phyloP scores from a whole-genome alignment of 2,797 vertebrate genomes.

The Echeneis naucrates region DNA sequence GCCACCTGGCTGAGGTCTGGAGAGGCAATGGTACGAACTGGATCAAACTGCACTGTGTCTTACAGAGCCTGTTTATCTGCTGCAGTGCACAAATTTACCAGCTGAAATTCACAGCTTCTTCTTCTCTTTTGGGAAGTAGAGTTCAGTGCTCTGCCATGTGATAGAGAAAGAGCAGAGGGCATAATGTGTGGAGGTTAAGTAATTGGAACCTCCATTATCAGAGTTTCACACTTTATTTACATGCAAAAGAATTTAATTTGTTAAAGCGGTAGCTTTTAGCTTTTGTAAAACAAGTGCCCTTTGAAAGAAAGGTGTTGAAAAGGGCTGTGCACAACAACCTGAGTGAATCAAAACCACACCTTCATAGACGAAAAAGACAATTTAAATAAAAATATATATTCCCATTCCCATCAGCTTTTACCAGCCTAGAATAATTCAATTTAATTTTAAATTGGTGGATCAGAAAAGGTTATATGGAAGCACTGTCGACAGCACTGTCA shows the following conservation, averaged over 20 bases:
- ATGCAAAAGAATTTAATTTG: conserved; percentile 23
- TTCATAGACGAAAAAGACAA: background rate
- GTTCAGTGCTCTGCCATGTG: background rate
- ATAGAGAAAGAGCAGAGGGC: background rate
- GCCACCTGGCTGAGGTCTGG: conserved; percentile 98
- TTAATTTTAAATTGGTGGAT: conserved; percentile 29
- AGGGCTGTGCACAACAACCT: background rate
- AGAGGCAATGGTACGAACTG: conserved; percentile 91
- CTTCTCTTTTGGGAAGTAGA: background rate
- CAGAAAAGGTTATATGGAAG: conserved; percentile 19
- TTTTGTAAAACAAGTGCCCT: conserved; percentile 17
- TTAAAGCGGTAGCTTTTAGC: conserved; percentile 14
- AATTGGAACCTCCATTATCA: conserved; percentile 37
- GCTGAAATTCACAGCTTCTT: background rate
- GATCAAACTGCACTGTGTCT: background rate
- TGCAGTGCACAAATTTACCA: background rate
- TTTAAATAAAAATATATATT: background rate
- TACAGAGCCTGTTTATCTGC: background rate
- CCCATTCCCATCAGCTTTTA: background rate
- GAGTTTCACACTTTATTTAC: conserved; percentile 29
- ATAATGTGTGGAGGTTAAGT: conserved; percentile 19
- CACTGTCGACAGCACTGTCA: conserved; percentile 59
- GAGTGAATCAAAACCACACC: background rate
- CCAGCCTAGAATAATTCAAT: background rate
- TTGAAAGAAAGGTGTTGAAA: conserved; percentile 15